These are phyloP conservation scores for Pempheris klunzingeri DNA, from an alignment of 2,797 vertebrate species.

Conservation along the genomic window DNA sequence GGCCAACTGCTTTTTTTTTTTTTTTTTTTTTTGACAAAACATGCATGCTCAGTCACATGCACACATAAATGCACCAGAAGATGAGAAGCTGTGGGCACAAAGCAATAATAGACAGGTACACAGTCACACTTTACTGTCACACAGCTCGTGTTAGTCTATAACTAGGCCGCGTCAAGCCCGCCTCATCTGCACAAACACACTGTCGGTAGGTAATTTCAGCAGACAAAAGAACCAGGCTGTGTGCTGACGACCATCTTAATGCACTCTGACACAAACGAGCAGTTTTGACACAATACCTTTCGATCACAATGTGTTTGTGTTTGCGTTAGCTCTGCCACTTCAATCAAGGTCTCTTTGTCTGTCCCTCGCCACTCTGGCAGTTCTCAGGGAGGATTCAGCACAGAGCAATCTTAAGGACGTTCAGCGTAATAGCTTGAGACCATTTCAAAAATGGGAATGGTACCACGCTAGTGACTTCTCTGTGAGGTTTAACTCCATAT, in stretches of 20 bases:
- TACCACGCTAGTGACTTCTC: background rate
- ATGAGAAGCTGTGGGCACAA: constrained; percentile 32
- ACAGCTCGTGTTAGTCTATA: constrained; percentile 29
- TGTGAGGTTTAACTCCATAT: constrained; percentile 14
- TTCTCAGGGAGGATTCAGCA: constrained; percentile 37
- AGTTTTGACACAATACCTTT: constrained; percentile 69
- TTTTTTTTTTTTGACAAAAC: constrained; percentile 6
- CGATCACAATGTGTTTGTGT: constrained; percentile 69
- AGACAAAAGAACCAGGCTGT: constrained; percentile 67
- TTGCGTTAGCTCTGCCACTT: constrained; percentile 62
- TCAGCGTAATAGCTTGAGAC: constrained; percentile 43
- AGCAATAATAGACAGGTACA: constrained; percentile 51
- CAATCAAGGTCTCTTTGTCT: constrained; percentile 78
- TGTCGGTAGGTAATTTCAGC: constrained; percentile 66
- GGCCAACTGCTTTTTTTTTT: background rate
- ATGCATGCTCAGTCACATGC: background rate
- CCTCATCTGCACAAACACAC: constrained; percentile 7
- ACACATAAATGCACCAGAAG: constrained; percentile 6
- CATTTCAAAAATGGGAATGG: constrained; percentile 21
- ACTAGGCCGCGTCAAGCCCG: constrained; percentile 27
- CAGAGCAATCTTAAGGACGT: constrained; percentile 52
- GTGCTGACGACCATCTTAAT: constrained; percentile 64
- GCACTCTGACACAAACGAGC: constrained; percentile 62
- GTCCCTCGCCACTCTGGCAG: constrained; percentile 46
- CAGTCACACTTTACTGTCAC: constrained; percentile 37